These are phyloP conservation scores for Poeciliopsis turneri DNA, from an alignment of 2,797 vertebrate species.

Conservation along the genomic window DNA sequence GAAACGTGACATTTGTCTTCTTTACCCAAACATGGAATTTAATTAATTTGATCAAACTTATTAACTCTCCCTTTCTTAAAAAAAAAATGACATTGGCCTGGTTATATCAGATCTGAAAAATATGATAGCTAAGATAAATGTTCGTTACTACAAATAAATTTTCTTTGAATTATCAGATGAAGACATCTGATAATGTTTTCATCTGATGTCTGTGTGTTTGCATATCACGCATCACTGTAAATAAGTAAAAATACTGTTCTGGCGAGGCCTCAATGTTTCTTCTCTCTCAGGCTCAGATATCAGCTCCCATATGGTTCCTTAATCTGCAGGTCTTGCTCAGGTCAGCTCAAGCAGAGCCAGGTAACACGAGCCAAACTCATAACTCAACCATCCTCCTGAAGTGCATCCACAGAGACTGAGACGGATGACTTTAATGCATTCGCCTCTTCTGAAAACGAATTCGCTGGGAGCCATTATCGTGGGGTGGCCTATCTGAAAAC, in stretches of 20 bases:
- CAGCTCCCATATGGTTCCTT: slow-evolving; percentile 81
- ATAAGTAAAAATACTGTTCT: slow-evolving; percentile 52
- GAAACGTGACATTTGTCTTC: not conserved
- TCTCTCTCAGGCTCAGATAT: slow-evolving; percentile 72
- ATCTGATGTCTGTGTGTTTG: not conserved
- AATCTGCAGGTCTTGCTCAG: slow-evolving; percentile 76
- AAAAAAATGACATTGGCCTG: not conserved
- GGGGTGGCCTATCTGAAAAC: slow-evolving; percentile 53
- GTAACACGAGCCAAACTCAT: slow-evolving; percentile 80
- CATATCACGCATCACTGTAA: slow-evolving; percentile 38
- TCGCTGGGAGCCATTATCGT: slow-evolving; percentile 47
- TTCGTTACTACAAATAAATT: not conserved
- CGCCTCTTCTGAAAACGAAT: slow-evolving; percentile 55
- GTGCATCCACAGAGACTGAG: slow-evolving; percentile 59
- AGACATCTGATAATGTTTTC: not conserved
- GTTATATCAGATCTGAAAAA: not conserved
- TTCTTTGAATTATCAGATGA: slow-evolving; percentile 4
- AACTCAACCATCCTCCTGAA: slow-evolving; percentile 67
- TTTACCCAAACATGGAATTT: not conserved
- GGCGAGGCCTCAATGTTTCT: slow-evolving; percentile 43
- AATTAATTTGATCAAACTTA: not conserved
- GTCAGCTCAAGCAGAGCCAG: slow-evolving; percentile 75
- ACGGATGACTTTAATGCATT: slow-evolving; percentile 71
- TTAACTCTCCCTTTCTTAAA: not conserved
- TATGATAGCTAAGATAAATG: not conserved